These are phyloP conservation scores for Alosa alosa DNA, from an alignment of 2,113 vertebrate genomes.

Conservation along the genomic window DNA sequence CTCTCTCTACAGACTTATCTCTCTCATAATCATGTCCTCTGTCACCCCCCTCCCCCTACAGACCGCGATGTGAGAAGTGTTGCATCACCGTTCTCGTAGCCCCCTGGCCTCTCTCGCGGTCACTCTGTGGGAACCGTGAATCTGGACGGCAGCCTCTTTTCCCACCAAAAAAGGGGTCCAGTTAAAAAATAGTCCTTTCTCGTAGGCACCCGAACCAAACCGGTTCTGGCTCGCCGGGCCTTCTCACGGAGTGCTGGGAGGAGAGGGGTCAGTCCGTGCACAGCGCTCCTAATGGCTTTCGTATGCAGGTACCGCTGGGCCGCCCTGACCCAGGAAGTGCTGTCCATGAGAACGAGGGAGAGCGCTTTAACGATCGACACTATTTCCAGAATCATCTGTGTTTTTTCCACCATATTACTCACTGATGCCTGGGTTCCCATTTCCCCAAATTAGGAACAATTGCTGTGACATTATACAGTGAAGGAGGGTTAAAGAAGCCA, in stretches of 20 bases:
- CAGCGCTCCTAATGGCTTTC: constrained; percentile 66
- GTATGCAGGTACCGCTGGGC: constrained; percentile 67
- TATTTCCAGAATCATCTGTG: constrained; percentile 1
- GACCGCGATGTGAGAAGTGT: constrained; percentile 68
- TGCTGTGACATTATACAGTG: constrained; percentile 2
- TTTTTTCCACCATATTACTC: constrained; percentile 53
- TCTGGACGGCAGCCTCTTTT: constrained; percentile 70
- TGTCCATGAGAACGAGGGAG: constrained; percentile 63
- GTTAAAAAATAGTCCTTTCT: constrained; percentile 73
- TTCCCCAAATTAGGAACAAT: constrained; percentile 25
- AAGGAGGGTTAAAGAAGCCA: neutral
- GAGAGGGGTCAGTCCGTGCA: constrained; percentile 57
- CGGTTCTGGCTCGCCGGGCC: constrained; percentile 60
- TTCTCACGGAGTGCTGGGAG: constrained; percentile 59
- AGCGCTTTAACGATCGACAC: constrained; percentile 48
- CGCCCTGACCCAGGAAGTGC: constrained; percentile 52
- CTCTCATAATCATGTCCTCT: neutral
- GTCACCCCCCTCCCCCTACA: neutral
- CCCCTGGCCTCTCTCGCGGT: constrained; percentile 68
- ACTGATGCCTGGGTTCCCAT: constrained; percentile 21
- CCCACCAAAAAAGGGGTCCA: constrained; percentile 65
- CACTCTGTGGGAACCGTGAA: constrained; percentile 77
- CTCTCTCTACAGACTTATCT: neutral
- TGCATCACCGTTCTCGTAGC: constrained; percentile 69
- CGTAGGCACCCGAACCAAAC: constrained; percentile 60